Conservation (phyloP, 2,888 invertebrate species). For the Agapostemon virescens region DNA sequence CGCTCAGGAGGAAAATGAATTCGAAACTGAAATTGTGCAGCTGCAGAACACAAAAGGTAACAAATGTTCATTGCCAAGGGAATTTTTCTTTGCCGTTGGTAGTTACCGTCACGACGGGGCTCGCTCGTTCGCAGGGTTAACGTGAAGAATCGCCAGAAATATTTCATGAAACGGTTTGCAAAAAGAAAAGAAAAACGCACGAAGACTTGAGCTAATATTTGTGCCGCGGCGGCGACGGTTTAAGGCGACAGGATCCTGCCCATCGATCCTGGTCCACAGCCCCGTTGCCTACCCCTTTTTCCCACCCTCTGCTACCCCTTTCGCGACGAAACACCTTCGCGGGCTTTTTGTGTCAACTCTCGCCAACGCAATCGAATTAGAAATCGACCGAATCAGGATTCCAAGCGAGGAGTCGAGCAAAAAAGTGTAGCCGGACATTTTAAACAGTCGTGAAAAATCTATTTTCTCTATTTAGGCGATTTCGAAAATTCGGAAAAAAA, state of each 20-base stretch:
- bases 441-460: no score
- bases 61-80: background rate
- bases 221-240: slow-evolving; percentile 11
- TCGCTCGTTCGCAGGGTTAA: slow-evolving; percentile 4
- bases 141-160: slow-evolving; percentile 11
- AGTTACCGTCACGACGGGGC: slow-evolving; percentile 1
- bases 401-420: no score
- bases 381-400: background rate
- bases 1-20: background rate
- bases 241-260: slow-evolving; percentile 22
- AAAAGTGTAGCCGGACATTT: no score
- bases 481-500: no score
- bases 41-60: slow-evolving; percentile 1
- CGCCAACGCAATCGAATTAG: background rate
- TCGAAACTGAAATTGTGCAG: slow-evolving; percentile 9
- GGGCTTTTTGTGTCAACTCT: background rate
- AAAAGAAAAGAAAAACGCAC: background rate
- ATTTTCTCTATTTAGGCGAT: no score
- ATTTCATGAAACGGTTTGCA: slow-evolving; percentile 2
- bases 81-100: slow-evolving; percentile 14
- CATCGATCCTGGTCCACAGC: slow-evolving; percentile 21
- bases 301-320: background rate
- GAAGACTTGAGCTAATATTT: slow-evolving; percentile 24
- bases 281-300: background rate
- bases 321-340: background rate